Conservation (phyloP, 2,797 vertebrate genomes). For the Bryconaethiops microstoma region DNA sequence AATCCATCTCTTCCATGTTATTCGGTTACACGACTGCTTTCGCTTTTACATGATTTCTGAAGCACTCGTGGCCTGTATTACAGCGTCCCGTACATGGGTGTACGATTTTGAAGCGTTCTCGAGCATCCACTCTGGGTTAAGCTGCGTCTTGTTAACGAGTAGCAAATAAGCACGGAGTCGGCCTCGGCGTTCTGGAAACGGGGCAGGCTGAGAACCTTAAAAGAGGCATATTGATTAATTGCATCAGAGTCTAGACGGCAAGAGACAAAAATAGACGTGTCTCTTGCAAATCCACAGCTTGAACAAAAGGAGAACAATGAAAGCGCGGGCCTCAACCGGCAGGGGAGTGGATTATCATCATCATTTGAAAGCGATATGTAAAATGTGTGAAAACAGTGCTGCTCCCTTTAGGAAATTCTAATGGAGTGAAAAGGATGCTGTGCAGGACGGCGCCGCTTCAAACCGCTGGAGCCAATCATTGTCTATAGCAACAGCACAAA, state of each 20-base stretch:
- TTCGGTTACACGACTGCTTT: neutral
- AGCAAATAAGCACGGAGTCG: slow-evolving; percentile 14
- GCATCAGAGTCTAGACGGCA: slow-evolving; percentile 58
- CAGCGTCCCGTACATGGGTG: neutral
- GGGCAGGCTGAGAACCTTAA: slow-evolving; percentile 22
- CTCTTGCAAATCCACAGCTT: slow-evolving; percentile 25
- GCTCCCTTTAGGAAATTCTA: neutral
- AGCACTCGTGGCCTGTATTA: slow-evolving; percentile 12
- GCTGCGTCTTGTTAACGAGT: slow-evolving; percentile 26
- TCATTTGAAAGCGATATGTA: slow-evolving; percentile 28
- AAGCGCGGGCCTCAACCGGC: slow-evolving; percentile 6
- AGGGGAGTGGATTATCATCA: slow-evolving; percentile 33
- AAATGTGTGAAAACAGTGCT: slow-evolving; percentile 8
- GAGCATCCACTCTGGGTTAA: neutral
- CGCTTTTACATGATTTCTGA: slow-evolving; percentile 4
- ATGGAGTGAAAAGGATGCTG: neutral
- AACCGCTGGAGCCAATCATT: neutral
- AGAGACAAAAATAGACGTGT: slow-evolving; percentile 44
- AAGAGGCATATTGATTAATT: slow-evolving; percentile 55
- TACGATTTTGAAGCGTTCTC: neutral
- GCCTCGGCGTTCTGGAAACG: slow-evolving; percentile 9
- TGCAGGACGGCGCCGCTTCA: neutral
- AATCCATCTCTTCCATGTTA: slow-evolving; percentile 8
- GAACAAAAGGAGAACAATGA: slow-evolving; percentile 34
- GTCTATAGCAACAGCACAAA: neutral